Conservation (phyloP, 1,140 invertebrate genomes). For the Cyclargus thomasi region DNA sequence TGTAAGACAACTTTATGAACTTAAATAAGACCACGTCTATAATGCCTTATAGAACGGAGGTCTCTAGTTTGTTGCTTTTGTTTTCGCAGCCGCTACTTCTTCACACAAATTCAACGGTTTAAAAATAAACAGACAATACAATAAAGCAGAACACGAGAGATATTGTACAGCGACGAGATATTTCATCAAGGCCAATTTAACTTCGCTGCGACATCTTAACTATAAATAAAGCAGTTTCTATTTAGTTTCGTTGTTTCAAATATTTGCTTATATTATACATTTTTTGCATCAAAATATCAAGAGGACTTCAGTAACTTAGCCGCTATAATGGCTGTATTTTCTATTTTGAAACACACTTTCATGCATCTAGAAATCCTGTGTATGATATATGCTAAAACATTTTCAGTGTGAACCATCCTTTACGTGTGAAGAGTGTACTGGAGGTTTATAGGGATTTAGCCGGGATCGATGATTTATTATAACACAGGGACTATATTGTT, state of each 20-base stretch:
- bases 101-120: neutral
- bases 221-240: neutral
- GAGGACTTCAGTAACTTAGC: neutral
- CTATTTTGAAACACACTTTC: neutral
- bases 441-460: constrained; percentile 29
- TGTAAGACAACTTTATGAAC: constrained; percentile 5
- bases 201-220: constrained; percentile 13
- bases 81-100: neutral
- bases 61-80: neutral
- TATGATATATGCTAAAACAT: neutral
- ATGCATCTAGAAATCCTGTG: neutral
- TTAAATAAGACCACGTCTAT: constrained; percentile 3
- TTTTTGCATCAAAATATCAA: neutral
- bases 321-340: neutral
- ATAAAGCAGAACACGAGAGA: neutral
- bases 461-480: constrained; percentile 58
- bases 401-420: neutral
- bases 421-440: neutral
- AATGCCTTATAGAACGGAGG: neutral
- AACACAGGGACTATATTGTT: constrained; percentile 45
- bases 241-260: neutral
- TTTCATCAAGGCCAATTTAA: constrained; percentile 13
- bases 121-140: constrained; percentile 10
- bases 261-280: neutral
- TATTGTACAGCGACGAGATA: constrained; percentile 1